Conservation (phyloP, 2,113 vertebrate species). For the Nesogale talazaci region DNA sequence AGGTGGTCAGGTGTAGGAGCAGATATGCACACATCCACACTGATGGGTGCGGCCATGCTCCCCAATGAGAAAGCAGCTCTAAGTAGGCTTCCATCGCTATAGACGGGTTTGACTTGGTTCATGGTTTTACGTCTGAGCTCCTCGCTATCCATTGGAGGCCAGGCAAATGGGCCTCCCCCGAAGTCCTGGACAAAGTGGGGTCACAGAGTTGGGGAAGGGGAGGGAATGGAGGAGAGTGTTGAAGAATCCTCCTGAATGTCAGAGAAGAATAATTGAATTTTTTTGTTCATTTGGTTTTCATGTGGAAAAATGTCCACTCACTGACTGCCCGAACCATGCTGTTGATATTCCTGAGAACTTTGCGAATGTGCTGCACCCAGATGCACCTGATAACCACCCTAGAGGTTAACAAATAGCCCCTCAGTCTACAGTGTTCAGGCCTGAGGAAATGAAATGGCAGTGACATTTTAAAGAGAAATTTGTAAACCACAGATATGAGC, state of each 20-base stretch:
- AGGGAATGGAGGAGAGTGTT: background rate
- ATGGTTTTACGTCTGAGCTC: background rate
- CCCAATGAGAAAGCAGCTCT: background rate
- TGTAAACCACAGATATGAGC: constrained; percentile 99
- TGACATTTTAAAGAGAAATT: constrained; percentile 99
- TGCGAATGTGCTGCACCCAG: background rate
- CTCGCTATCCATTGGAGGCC: constrained; percentile 78
- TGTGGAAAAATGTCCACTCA: background rate
- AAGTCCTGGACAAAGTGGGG: background rate
- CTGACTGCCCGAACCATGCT: background rate
- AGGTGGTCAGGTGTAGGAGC: background rate
- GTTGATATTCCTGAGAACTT: background rate
- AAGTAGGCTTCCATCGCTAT: background rate
- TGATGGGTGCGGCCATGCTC: background rate
- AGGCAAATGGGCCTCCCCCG: constrained; percentile 63
- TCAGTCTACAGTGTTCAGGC: constrained; percentile 92
- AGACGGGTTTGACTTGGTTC: background rate
- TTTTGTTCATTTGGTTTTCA: background rate
- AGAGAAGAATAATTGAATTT: constrained; percentile 51
- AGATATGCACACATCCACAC: background rate
- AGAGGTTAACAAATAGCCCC: constrained; percentile 89
- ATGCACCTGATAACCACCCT: background rate
- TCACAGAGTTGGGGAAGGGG: too few relatives aligned
- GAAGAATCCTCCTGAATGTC: background rate
- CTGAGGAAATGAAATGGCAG: constrained; percentile 94